Evolutionary conservation across 2,113 vertebrate species (phyloP), one percentile per base, ranked within the genome.

Genomic region (Salminus brasiliensis): DNA sequence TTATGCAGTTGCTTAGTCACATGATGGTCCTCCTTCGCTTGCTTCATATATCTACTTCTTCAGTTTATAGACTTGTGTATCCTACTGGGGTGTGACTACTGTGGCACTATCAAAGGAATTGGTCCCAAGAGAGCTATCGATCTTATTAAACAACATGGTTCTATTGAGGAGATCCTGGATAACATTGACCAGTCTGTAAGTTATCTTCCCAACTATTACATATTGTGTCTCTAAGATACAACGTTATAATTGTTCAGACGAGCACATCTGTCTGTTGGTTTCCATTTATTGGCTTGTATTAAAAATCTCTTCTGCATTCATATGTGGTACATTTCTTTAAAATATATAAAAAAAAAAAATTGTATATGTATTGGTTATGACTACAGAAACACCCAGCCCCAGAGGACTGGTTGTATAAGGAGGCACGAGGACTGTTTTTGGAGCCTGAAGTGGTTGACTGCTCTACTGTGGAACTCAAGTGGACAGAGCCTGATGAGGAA

Each of bases 61-160:
- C 36, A 94, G 95, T 99, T 99, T 27, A 95, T 99, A 83, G 97
- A 99, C 81, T 91, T 99, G 23, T 99, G 98, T 75, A 98, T 99
- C 85, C 92, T 99, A 39, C 91, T 99, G 84, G 98, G 98, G 73
- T 98, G 97, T 0, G 98, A 99, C 88, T 99, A 99, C 93, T 99
- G 98, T 0, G 95, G 94, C 80, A 98, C 95, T 80, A 98, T 99
- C 83, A 96, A 96, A 6, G 98, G 98, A 62, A 96, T 99, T 0
- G 97, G 98, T 60, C 98, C 98, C 43, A 99, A 98, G 89, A 93
- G 97, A 12, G 97, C 98, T 0, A 92, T 99, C 0, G 98, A 98
- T 86, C 95, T 99, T 78, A 98, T 99, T 89, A 93, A 74, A 80
- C 97, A 97, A 85, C 95, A 99, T 57, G 95, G 95, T 79, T 91